These are phyloP conservation scores for Crocuta crocuta DNA, from an alignment of 2,113 vertebrate genomes.

Conservation along the genomic window DNA sequence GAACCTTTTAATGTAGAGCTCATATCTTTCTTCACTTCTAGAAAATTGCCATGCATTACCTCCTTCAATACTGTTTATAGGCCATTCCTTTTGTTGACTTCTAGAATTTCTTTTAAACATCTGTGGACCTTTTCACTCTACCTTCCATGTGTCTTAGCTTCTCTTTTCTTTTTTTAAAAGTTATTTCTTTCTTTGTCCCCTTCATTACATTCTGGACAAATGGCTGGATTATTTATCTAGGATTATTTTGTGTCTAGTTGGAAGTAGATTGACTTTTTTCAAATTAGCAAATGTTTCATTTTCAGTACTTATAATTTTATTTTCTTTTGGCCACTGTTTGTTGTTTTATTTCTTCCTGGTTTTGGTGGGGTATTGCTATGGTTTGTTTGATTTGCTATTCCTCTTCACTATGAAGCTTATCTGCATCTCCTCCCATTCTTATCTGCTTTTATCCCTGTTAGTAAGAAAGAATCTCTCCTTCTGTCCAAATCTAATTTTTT, in stretches of 20 bases:
- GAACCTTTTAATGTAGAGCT: background rate
- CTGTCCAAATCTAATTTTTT: background rate
- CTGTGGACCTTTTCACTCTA: background rate
- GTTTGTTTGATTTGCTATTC: background rate
- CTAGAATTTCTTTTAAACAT: background rate
- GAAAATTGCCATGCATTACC: background rate
- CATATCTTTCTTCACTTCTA: background rate
- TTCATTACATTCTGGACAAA: background rate
- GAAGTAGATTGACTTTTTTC: background rate
- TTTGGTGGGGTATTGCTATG: background rate
- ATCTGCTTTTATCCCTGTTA: background rate
- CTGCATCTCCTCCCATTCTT: background rate
- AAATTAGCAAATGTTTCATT: background rate
- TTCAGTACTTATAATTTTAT: background rate
- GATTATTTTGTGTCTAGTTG: background rate
- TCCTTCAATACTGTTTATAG: background rate
- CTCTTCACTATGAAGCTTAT: background rate
- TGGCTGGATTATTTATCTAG: background rate
- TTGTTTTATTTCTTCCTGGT: background rate
- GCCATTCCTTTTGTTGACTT: background rate
- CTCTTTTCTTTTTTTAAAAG: background rate
- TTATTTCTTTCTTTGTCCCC: background rate
- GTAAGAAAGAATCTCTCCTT: background rate
- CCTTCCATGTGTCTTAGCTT: background rate
- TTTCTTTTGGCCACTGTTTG: background rate